phyloP scores from a whole-genome alignment of 2,797 vertebrate species.

The Oryzias sinensis region DNA sequence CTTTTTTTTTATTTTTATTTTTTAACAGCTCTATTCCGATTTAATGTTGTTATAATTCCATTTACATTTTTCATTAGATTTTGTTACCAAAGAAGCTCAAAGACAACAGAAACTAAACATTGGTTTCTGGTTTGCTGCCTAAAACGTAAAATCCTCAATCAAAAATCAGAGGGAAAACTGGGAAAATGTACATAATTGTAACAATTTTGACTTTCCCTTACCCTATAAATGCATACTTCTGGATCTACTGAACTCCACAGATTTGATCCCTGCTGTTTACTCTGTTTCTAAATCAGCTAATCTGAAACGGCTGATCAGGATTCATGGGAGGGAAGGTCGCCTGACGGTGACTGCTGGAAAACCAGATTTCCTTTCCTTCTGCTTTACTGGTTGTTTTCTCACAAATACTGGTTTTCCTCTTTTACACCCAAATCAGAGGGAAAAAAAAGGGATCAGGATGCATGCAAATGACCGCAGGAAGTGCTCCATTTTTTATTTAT shows the following conservation, averaged over 20 bases:
- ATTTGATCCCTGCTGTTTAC: constrained; percentile 14
- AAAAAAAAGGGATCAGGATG: not conserved
- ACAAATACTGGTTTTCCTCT: not conserved
- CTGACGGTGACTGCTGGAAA: constrained; percentile 50
- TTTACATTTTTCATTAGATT: no score
- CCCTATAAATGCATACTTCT: no score
- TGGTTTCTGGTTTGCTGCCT: no score
- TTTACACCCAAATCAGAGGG: not conserved
- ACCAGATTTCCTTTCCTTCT: constrained; percentile 40
- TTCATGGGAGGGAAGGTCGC: constrained; percentile 10
- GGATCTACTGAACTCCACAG: constrained; percentile 4
- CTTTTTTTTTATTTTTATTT: no score
- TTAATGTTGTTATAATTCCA: no score
- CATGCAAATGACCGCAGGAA: not conserved
- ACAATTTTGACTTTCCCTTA: no score
- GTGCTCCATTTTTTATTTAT: constrained; percentile 13
- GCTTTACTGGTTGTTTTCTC: no score
- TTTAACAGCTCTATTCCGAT: no score
- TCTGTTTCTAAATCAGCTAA: constrained; percentile 51
- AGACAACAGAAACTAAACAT: no score
- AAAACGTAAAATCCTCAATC: no score
- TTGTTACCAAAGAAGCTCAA: no score
- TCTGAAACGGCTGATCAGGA: constrained; percentile 61
- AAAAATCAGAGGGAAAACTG: not conserved
- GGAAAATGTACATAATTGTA: not conserved